Evolutionary conservation across 2,888 invertebrate species (phyloP).

Genomic region (Eueremaeus valkanovi): DNA sequence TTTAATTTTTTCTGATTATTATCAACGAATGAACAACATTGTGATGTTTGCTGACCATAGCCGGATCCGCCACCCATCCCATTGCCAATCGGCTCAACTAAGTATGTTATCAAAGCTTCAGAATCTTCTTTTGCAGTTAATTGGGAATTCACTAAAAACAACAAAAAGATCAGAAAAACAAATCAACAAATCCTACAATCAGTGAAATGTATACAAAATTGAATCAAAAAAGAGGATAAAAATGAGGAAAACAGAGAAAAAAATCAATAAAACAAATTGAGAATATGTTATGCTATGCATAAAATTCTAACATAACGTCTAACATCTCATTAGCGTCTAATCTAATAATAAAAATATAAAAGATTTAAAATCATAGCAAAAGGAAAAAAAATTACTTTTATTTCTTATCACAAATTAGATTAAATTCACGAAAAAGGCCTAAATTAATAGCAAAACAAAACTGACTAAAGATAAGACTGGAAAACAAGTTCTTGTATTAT

Average conservation of each 20-base stretch:
- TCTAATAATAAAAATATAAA: conserved; percentile 18
- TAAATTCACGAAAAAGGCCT: too few species aligned
- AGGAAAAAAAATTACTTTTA: neutral
- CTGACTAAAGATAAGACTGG: neutral
- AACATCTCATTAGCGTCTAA: conserved; percentile 12
- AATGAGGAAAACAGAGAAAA: neutral
- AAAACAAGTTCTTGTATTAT: neutral
- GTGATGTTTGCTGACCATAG: neutral
- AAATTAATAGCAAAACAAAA: too few species aligned
- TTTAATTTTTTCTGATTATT: neutral
- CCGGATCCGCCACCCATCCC: neutral
- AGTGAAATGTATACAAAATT: neutral
- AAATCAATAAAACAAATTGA: conserved; percentile 18
- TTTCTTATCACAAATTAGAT: neutral
- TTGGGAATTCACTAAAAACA: neutral
- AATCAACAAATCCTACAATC: neutral
- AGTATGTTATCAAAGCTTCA: conserved; percentile 20
- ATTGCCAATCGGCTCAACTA: conserved; percentile 8
- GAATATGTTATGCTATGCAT: conserved; percentile 3
- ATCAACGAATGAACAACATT: conserved; percentile 5
- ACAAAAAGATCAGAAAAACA: conserved; percentile 7
- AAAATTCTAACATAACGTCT: neutral
- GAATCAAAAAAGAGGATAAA: neutral
- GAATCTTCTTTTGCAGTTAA: conserved; percentile 24
- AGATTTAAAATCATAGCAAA: neutral